A percentile compares a stretch with the other conserved stretches of the same genome.
phyloP scores from a whole-genome alignment of 2,113 vertebrate genomes.

The Climacteris rufus region DNA sequence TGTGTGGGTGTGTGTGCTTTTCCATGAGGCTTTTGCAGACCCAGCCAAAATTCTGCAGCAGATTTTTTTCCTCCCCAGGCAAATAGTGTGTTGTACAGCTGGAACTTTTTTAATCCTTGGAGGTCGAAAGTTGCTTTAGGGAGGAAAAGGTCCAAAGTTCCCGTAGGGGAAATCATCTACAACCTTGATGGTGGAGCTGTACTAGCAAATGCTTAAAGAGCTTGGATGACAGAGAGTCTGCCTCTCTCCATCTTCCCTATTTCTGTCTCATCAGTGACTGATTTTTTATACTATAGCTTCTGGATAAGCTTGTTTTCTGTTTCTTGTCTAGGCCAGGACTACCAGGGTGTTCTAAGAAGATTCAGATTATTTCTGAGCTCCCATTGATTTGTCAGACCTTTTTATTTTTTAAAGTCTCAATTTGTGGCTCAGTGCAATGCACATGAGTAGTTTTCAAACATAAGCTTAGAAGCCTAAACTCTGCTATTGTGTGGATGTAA shows the following conservation, averaged over 20 bases:
- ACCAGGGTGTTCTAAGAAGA: neutral
- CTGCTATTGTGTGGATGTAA: neutral
- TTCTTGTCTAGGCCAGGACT: neutral
- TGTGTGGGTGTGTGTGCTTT: neutral
- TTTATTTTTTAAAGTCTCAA: neutral
- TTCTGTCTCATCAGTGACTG: neutral
- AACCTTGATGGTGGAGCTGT: neutral
- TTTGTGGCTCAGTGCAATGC: neutral
- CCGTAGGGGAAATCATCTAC: neutral
- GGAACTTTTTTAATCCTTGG: neutral
- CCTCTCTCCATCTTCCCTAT: neutral
- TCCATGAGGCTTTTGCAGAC: neutral
- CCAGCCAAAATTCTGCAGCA: neutral
- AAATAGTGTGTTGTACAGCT: neutral
- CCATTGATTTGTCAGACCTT: neutral
- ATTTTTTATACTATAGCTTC: neutral
- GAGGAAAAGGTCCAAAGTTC: neutral
- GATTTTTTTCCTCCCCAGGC: neutral
- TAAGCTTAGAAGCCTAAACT: neutral
- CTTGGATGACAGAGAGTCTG: neutral
- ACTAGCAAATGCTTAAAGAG: neutral
- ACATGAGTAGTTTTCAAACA: neutral
- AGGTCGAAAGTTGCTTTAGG: neutral
- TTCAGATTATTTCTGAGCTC: neutral
- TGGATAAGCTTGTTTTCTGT: neutral